Percentiles rank a stretch among this genome's conserved stretches.
phyloP scores from a whole-genome alignment of 2,888 invertebrate genomes.

The Idaea aversata region DNA sequence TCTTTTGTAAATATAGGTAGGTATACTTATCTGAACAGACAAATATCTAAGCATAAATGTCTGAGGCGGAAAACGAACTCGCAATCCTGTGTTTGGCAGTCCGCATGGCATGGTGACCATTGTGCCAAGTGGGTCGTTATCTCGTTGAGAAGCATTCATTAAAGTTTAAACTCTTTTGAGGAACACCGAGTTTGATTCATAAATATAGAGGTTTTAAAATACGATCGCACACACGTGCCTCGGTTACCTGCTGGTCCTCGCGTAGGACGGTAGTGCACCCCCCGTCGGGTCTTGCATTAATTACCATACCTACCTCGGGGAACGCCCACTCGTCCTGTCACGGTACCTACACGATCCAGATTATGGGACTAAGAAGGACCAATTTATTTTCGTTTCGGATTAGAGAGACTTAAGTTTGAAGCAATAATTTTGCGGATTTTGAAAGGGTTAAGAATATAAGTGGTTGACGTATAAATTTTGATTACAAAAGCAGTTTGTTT shows the following conservation, averaged over 20 bases:
- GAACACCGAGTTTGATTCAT: neutral
- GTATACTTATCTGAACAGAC: too few relatives aligned
- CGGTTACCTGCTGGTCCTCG: conserved; percentile 7
- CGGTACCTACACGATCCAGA: conserved; percentile 17
- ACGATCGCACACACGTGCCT: neutral
- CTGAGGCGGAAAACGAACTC: too few relatives aligned
- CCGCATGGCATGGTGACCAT: too few relatives aligned
- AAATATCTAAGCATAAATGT: too few relatives aligned
- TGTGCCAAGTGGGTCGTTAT: too few relatives aligned
- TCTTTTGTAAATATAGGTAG: too few relatives aligned
- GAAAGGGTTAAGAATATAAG: conserved; percentile 1
- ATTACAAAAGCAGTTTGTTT: neutral
- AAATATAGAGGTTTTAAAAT: neutral
- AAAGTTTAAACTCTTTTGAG: too few relatives aligned
- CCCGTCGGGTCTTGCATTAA: conserved; percentile 37
- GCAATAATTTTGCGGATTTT: conserved; percentile 4
- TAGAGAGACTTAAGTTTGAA: neutral
- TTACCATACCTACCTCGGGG: conserved; percentile 28
- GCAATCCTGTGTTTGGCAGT: too few relatives aligned
- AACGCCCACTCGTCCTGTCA: conserved; percentile 38
- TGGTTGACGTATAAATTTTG: conserved; percentile 3
- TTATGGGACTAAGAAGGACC: conserved; percentile 12
- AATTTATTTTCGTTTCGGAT: neutral
- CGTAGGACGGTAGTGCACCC: conserved; percentile 36
- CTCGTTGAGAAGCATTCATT: too few relatives aligned